Base-by-base conservation (phyloP, 2,888 invertebrate species). In the Drosophila bunnanda region DNA sequence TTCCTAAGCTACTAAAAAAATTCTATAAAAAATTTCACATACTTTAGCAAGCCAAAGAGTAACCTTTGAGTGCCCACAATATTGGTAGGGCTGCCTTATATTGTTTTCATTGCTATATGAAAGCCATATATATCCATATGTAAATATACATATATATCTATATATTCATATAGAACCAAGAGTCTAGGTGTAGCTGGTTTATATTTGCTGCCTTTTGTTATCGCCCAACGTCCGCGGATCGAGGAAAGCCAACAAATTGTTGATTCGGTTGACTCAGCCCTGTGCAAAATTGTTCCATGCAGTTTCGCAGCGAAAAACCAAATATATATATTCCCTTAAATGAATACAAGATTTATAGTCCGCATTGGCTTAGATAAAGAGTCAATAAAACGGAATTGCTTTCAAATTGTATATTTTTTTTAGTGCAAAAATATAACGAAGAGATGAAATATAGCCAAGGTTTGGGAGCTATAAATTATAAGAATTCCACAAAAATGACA, bases 181-280 rank as follows among this genome's bases (percentile, higher is more conserved):
- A 30, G 39, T n/a, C 61, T 72, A 61, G 52, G 58, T 70, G 36
- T 68, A 39, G 52, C 30, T 48, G 55, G 50, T 13, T 36, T 52
- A 38, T 65, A 72, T 80, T 75, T 60, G 68, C 53, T 76, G 69
- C 65, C 79, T 81, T 73, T 88, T 89, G 83, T 88, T 88, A 83
- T 84, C 89, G 69, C 34, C 56, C 56, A 41, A 32, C 39, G 68
- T 68, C 55, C 41, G n/a, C 32, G 36, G 65, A 20, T 44, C 39
- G 46, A 41, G 48, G 48, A 57, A 56, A 53, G n/a, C 59, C 69
- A 70, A 71, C 69, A 72, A 72, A 74, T 72, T 72, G 72, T 65
- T 65, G 74, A 86, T 80, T 77, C 77, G 80, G 79, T 80, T 83
- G 87, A 88, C 89, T 88, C 87, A 86, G 81, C 84, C 41, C 65